Evolutionary conservation across 1,140 invertebrate species (phyloP).

Genomic region (Apocrypta bakeri): DNA sequence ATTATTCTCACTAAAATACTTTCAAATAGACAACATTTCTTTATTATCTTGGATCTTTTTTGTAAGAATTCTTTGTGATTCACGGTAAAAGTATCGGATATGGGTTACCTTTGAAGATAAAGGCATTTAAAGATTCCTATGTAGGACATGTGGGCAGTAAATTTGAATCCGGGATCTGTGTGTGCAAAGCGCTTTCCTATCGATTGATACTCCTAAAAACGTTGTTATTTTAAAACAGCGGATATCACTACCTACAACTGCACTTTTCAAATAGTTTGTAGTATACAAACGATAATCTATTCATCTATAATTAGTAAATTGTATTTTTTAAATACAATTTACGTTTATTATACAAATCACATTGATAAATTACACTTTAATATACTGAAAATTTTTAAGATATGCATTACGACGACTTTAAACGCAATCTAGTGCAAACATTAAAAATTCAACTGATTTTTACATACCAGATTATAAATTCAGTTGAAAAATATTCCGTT

Average conservation of each 20-base stretch:
- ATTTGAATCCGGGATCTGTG: constrained; percentile 33
- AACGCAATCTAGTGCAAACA: no score
- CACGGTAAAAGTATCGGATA: constrained; percentile 38
- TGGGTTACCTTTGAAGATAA: constrained; percentile 33
- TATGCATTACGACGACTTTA: no score
- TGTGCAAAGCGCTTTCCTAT: not conserved
- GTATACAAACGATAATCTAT: no score
- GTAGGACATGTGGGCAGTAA: constrained; percentile 35
- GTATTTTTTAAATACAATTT: no score
- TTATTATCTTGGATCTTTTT: constrained; percentile 12
- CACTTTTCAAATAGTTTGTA: not conserved
- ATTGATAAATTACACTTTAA: no score
- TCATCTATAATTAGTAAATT: no score
- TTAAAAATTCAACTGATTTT: not conserved
- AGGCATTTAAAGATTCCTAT: constrained; percentile 34
- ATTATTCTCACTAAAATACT: no score
- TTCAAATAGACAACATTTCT: constrained; percentile 4
- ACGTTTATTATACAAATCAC: no score
- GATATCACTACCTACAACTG: not conserved
- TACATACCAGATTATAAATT: not conserved
- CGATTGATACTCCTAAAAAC: not conserved
- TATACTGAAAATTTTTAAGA: no score
- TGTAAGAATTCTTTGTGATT: constrained; percentile 18
- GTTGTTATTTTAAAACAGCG: not conserved
- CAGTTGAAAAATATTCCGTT: not conserved